These are phyloP conservation scores for Operophtera brumata DNA, from an alignment of 2,888 invertebrate genomes.

Conservation along the genomic window DNA sequence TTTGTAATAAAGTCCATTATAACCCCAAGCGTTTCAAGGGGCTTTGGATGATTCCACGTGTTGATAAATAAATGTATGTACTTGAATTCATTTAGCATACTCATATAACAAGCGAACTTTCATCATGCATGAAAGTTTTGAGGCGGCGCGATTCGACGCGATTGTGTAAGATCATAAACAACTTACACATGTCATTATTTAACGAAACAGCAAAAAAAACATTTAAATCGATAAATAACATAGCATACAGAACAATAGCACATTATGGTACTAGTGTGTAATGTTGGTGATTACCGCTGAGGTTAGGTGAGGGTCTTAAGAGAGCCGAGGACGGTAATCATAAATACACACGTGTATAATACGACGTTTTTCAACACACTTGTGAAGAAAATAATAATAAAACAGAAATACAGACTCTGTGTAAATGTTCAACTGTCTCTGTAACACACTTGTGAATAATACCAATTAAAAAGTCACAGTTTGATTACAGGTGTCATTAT, in stretches of 20 bases:
- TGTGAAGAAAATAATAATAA: no score
- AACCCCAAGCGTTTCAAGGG: slow-evolving; percentile 12
- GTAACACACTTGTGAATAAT: no score
- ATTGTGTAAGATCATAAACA: slow-evolving; percentile 32
- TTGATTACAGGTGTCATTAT: no score
- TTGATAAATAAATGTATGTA: slow-evolving; percentile 31
- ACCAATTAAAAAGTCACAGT: no score
- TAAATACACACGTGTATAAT: no score
- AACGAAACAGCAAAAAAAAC: background rate
- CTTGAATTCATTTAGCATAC: slow-evolving; percentile 53
- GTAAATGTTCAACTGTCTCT: no score
- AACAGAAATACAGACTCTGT: no score
- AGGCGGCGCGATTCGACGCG: slow-evolving; percentile 38
- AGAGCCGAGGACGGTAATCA: no score
- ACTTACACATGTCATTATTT: background rate
- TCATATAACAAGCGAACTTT: slow-evolving; percentile 57
- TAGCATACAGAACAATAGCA: background rate
- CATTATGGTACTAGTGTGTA: no score
- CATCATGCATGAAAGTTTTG: slow-evolving; percentile 55
- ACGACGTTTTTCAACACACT: no score
- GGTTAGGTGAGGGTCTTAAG: no score
- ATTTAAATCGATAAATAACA: slow-evolving; percentile 4
- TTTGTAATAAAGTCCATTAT: slow-evolving; percentile 22
- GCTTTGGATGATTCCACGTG: slow-evolving; percentile 22
- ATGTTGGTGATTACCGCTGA: no score